Evolutionary conservation across 2,888 invertebrate genomes (phyloP).

Genomic region (Ophraella communa): DNA sequence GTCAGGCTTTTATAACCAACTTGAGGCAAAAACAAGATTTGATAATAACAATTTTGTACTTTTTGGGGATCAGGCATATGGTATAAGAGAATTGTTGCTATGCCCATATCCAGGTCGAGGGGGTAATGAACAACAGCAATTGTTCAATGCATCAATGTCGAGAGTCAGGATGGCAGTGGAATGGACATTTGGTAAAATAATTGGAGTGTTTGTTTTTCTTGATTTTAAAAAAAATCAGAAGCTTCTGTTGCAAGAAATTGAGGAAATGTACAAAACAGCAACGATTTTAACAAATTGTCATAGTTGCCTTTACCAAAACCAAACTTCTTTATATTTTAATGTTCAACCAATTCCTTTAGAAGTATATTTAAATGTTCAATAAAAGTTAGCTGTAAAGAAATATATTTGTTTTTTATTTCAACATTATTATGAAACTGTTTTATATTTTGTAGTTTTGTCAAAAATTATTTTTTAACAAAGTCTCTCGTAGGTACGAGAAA

Average conservation of each 20-base stretch:
- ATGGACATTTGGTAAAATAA: background rate
- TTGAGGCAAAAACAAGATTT: background rate
- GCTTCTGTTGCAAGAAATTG: background rate
- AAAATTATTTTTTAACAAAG: too few species aligned
- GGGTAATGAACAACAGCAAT: background rate
- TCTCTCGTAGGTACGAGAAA: too few species aligned
- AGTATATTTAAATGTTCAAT: slow-evolving; percentile 3
- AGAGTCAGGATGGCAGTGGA: background rate
- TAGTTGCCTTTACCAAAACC: background rate
- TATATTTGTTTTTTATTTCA: too few species aligned
- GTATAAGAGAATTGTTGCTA: background rate
- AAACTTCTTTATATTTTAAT: slow-evolving; percentile 10
- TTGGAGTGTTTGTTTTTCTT: background rate
- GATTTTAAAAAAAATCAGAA: slow-evolving; percentile 16
- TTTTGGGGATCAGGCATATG: background rate
- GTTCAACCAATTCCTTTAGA: background rate
- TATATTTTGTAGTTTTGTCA: too few species aligned
- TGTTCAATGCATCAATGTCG: background rate
- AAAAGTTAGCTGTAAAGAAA: too few species aligned
- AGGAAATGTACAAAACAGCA: background rate
- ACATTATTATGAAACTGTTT: too few species aligned
- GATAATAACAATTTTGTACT: background rate
- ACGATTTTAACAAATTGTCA: slow-evolving; percentile 3
- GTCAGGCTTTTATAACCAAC: background rate
- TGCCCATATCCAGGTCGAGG: slow-evolving; percentile 8